Conservation (phyloP, 2,888 invertebrate genomes). For the Mythimna loreyi region DNA sequence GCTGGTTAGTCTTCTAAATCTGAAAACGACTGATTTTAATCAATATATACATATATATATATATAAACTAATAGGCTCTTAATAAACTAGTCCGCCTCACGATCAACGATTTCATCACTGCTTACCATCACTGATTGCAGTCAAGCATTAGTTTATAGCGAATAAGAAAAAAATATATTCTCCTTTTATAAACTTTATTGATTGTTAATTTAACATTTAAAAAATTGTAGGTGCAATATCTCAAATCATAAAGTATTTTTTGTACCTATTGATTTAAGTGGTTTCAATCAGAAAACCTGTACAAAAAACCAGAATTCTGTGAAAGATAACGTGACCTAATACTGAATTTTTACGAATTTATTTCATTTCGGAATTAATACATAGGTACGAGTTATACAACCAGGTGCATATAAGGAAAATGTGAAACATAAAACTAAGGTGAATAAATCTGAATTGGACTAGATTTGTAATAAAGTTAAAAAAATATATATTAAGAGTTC, state of each 20-base stretch:
- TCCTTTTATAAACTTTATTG: not conserved
- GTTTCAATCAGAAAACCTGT: constrained; percentile 1
- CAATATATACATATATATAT: too few species aligned
- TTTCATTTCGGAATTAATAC: not conserved
- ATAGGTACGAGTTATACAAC: too few species aligned
- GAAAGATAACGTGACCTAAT: not conserved
- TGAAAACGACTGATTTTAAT: too few species aligned
- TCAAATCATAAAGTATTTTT: constrained; percentile 1
- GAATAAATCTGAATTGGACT: not conserved
- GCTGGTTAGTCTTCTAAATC: too few species aligned
- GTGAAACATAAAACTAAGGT: not conserved
- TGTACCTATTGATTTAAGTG: not conserved
- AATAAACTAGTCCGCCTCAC: too few species aligned
- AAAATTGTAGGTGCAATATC: not conserved
- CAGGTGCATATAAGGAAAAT: not conserved
- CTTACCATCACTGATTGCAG: too few species aligned
- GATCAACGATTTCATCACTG: too few species aligned
- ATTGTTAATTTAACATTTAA: not conserved
- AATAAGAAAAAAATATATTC: too few species aligned
- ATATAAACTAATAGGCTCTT: too few species aligned
- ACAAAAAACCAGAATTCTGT: not conserved
- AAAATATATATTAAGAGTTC: not conserved
- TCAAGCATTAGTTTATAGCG: too few species aligned
- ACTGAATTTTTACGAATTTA: not conserved
- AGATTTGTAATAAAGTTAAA: not conserved